These are phyloP conservation scores for Gallinago stenura DNA, from an alignment of 2,797 vertebrate species.

Conservation along the genomic window DNA sequence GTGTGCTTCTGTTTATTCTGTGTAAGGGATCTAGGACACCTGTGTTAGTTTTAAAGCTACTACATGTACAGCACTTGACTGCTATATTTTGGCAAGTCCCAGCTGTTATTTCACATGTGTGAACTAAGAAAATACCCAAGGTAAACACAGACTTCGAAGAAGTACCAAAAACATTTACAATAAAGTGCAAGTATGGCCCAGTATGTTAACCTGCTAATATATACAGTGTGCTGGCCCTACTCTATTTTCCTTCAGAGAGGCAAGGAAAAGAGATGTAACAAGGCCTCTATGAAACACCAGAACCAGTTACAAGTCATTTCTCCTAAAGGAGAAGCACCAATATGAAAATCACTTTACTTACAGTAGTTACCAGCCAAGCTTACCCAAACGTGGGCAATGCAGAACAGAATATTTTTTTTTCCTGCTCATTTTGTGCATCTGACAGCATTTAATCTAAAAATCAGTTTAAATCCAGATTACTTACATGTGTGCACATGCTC, in stretches of 20 bases:
- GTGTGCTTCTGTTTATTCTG: constrained; percentile 74
- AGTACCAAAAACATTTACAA: constrained; percentile 66
- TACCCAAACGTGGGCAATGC: background rate
- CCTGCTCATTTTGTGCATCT: background rate
- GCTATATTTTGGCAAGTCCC: constrained; percentile 66
- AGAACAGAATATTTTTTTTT: background rate
- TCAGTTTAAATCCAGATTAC: constrained; percentile 38
- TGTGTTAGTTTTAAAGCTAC: constrained; percentile 78
- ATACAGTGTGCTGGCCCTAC: constrained; percentile 42
- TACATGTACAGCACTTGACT: constrained; percentile 60
- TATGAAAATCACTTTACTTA: background rate
- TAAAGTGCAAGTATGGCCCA: constrained; percentile 60
- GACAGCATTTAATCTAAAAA: constrained; percentile 40
- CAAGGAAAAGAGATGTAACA: background rate
- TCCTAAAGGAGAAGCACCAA: background rate
- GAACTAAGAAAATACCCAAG: constrained; percentile 59
- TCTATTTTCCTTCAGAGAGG: constrained; percentile 4
- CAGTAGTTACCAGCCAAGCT: background rate
- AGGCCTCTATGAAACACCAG: background rate
- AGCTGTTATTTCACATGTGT: constrained; percentile 80
- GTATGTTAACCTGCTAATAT: constrained; percentile 59
- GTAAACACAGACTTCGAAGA: constrained; percentile 74
- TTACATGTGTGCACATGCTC: constrained; percentile 31
- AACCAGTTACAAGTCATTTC: background rate
- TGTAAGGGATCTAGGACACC: constrained; percentile 65